Evolutionary conservation across 2,113 vertebrate species (phyloP).

Genomic region (Neodontobutis hainanensis): DNA sequence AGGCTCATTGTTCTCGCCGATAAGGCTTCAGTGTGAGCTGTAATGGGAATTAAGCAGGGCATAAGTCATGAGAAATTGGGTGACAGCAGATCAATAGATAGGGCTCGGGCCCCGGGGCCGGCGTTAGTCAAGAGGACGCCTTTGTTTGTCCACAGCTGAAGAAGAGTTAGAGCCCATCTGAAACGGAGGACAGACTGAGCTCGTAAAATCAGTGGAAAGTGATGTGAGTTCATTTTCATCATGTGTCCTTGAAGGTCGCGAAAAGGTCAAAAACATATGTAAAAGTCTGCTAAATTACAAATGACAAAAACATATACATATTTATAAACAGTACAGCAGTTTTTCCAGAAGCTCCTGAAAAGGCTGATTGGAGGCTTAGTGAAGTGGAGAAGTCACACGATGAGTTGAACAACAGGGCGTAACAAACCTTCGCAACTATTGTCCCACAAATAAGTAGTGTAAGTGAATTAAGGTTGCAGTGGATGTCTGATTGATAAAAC

Average conservation of each 20-base stretch:
- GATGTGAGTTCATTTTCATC: constrained; percentile 28
- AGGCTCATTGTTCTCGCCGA: constrained; percentile 70
- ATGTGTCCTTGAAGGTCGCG: constrained; percentile 25
- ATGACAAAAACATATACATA: no score
- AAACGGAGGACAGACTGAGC: not conserved
- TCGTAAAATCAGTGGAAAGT: not conserved
- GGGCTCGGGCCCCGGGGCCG: constrained; percentile 61
- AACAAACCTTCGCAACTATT: no score
- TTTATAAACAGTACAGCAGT: no score
- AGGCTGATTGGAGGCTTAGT: no score
- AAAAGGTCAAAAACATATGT: not conserved
- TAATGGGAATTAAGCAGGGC: constrained; percentile 75
- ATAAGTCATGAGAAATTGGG: constrained; percentile 78
- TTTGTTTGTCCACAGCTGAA: constrained; percentile 69
- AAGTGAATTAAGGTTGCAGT: no score
- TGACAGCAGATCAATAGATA: constrained; percentile 78
- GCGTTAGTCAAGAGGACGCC: constrained; percentile 71
- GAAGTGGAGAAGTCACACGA: no score
- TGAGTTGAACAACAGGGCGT: no score
- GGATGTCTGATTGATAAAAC: no score
- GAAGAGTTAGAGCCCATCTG: constrained; percentile 35
- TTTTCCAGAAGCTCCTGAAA: no score
- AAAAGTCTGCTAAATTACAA: no score
- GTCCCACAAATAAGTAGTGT: no score
- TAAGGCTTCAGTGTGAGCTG: constrained; percentile 75